phyloP scores from a whole-genome alignment of 2,113 vertebrate species.

The Mustela nigripes region DNA sequence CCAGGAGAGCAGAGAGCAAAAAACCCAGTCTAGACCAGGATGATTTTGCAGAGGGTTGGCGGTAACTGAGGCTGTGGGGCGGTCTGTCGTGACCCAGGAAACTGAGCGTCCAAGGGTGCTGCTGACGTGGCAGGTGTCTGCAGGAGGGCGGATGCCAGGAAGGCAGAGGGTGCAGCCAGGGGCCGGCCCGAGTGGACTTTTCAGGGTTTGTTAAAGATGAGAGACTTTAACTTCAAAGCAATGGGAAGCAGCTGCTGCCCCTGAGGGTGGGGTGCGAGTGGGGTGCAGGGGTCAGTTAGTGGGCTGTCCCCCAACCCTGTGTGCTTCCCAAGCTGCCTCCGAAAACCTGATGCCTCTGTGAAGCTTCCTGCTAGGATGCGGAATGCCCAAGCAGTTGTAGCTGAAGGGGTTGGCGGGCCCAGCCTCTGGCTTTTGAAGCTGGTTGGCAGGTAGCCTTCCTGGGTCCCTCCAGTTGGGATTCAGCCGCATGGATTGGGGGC shows the following conservation, averaged over 20 bases:
- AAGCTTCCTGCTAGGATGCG: background rate
- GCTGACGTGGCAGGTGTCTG: accelerated
- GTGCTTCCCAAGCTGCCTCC: background rate
- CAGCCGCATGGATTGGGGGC: background rate
- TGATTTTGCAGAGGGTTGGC: background rate
- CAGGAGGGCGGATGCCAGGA: no score
- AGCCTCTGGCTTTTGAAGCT: background rate
- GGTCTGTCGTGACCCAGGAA: background rate
- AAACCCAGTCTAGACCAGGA: background rate
- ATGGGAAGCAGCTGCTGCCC: background rate
- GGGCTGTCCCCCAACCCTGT: background rate
- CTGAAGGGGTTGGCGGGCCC: background rate
- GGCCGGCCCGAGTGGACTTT: background rate
- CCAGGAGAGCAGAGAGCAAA: background rate
- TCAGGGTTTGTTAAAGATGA: background rate
- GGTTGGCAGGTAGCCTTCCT: background rate
- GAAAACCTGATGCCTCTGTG: background rate
- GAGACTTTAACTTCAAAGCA: background rate
- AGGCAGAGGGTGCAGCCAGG: background rate
- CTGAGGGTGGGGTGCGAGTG: background rate
- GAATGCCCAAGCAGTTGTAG: background rate
- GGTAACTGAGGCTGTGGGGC: background rate
- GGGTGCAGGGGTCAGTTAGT: background rate
- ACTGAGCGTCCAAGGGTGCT: background rate
- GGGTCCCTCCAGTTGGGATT: background rate